Percentiles rank a stretch among this genome's conserved stretches.
These are phyloP conservation scores for Brachypteracias leptosomus DNA, from an alignment of 2,113 vertebrate species.

Conservation along the genomic window DNA sequence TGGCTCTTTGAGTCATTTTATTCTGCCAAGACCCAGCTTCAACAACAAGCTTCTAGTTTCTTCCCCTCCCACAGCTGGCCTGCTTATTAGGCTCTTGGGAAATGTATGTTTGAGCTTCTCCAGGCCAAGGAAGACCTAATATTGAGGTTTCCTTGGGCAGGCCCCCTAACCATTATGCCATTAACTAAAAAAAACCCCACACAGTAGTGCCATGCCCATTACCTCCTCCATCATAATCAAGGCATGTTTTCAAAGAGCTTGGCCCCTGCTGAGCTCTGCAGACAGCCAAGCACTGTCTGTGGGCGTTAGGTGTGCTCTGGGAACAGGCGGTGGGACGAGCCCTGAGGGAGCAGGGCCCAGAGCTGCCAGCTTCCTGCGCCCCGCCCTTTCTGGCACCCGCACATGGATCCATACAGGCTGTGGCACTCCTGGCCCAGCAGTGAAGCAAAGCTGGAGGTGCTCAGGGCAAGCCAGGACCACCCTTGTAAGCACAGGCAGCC, in stretches of 20 bases:
- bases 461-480: neutral
- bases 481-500: neutral
- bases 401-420: neutral
- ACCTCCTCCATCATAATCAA: neutral
- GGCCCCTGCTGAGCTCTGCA: neutral
- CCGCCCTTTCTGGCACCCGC: neutral
- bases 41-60: neutral
- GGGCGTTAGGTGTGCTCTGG: conserved; percentile 45
- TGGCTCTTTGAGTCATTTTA: conserved; percentile 9
- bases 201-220: neutral
- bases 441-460: neutral
- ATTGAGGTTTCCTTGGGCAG: neutral
- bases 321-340: neutral
- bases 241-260: neutral
- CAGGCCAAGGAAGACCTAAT: neutral
- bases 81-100: conserved; percentile 1
- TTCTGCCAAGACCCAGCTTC: neutral
- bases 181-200: neutral
- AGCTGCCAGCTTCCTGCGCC: neutral
- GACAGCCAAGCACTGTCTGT: neutral
- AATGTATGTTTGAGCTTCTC: neutral
- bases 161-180: accelerated
- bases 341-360: neutral
- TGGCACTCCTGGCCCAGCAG: neutral
- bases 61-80: neutral